phyloP scores from a whole-genome alignment of 64 coral and sea anemone species.

The Cladopsammia gracilis region DNA sequence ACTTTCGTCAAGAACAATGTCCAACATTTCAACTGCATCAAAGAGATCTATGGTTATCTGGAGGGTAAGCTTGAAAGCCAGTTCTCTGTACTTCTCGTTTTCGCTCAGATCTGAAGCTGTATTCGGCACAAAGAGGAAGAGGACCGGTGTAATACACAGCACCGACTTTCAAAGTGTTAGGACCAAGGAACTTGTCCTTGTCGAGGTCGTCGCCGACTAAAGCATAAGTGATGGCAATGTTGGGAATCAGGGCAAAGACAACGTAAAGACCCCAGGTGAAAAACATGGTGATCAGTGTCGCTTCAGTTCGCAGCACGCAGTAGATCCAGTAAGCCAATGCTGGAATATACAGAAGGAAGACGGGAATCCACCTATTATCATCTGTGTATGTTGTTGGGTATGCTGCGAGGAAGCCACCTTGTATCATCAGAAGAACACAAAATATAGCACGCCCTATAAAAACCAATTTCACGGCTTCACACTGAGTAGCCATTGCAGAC shows the following conservation, averaged over 20 bases:
- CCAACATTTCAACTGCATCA: background rate
- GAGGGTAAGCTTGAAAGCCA: background rate
- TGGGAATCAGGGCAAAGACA: background rate
- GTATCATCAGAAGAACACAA: background rate
- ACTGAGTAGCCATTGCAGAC: no score
- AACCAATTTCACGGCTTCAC: no score
- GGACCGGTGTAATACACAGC: constrained; percentile 11
- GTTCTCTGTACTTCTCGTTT: background rate
- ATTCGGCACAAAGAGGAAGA: constrained; percentile 49
- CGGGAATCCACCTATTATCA: background rate
- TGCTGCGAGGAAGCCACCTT: background rate
- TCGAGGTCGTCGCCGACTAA: constrained; percentile 36
- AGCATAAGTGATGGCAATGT: background rate
- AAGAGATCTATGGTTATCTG: constrained; percentile 34
- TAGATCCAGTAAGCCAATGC: background rate
- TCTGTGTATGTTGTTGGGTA: background rate
- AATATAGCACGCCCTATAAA: background rate
- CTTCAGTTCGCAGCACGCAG: background rate
- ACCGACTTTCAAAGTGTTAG: constrained; percentile 28
- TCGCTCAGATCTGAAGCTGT: constrained; percentile 1
- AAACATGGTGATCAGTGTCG: background rate
- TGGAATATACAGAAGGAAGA: background rate
- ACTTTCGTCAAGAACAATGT: background rate
- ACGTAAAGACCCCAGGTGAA: background rate
- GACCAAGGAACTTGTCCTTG: constrained; percentile 38